Conservation (phyloP, 1,140 invertebrate genomes). For the Zelostemma sp. region DNA sequence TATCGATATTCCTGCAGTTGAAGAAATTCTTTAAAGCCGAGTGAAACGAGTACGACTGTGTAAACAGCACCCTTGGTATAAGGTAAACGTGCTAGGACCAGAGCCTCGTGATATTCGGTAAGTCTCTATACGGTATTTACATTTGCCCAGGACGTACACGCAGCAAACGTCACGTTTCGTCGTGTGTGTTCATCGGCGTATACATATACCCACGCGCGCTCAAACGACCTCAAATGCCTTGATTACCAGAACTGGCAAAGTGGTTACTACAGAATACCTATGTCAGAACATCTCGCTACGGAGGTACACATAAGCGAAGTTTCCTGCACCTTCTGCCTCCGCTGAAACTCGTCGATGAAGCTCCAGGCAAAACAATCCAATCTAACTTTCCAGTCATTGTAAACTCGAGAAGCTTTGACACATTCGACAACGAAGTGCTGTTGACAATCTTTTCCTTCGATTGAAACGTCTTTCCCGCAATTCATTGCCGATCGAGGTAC, state of each 20-base stretch:
- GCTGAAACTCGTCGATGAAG: conserved; percentile 16
- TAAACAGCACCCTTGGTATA: too few species aligned
- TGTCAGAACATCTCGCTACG: conserved; percentile 43
- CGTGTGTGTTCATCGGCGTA: too few species aligned
- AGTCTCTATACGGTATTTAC: too few species aligned
- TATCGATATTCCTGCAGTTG: too few species aligned
- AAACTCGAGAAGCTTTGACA: conserved; percentile 3
- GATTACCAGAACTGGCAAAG: conserved; percentile 46
- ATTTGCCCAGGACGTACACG: conserved; percentile 19
- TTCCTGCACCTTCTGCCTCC: conserved; percentile 11
- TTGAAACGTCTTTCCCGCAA: conserved; percentile 36
- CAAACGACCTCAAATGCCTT: conserved; percentile 44
- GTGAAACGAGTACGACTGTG: too few species aligned
- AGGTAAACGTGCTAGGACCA: too few species aligned
- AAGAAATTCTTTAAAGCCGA: too few species aligned
- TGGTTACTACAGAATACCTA: conserved; percentile 51
- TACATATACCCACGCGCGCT: conserved; percentile 20
- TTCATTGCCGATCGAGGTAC: conserved; percentile 29
- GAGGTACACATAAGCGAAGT: conserved; percentile 47
- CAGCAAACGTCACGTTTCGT: conserved; percentile 19
- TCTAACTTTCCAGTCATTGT: conserved; percentile 50
- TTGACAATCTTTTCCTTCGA: conserved; percentile 27
- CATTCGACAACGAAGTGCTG: not conserved
- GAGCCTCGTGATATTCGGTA: too few species aligned
- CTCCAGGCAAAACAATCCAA: conserved; percentile 43